Evolutionary conservation across 2,797 vertebrate species (phyloP).

Genomic region (Tympanoctomys barrerae): DNA sequence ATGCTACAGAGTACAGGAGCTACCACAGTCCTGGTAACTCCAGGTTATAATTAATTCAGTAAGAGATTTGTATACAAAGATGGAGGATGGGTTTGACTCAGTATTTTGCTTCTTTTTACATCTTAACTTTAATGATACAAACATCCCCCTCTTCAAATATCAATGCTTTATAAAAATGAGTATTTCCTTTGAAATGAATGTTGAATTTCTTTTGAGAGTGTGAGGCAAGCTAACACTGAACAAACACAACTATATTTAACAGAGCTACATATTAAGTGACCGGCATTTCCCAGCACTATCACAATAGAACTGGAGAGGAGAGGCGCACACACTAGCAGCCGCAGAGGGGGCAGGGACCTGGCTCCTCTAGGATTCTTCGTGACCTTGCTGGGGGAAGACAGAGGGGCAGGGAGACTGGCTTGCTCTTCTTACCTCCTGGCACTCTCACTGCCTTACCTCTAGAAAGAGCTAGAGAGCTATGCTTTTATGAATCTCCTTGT

Average conservation of each 20-base stretch:
- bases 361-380: neutral
- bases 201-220: conserved; percentile 42
- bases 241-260: conserved; percentile 15
- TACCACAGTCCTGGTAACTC: neutral
- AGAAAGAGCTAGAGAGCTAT: neutral
- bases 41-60: neutral
- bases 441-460: neutral
- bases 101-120: conserved; percentile 46
- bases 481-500: neutral
- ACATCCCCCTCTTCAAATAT: conserved; percentile 23
- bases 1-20: neutral
- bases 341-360: neutral
- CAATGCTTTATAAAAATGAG: conserved; percentile 14
- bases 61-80: neutral
- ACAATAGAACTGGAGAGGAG: neutral
- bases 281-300: neutral
- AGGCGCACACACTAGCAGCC: neutral
- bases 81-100: neutral
- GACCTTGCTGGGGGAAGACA: neutral
- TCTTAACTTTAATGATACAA: conserved; percentile 31
- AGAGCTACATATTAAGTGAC: neutral
- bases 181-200: conserved; percentile 50
- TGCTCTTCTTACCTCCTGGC: neutral
- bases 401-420: neutral
- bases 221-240: conserved; percentile 14